A percentile compares a stretch with the other conserved stretches of the same genome.
phyloP scores from a whole-genome alignment of 2,113 vertebrate species.

The Phrynocephalus versicolor region DNA sequence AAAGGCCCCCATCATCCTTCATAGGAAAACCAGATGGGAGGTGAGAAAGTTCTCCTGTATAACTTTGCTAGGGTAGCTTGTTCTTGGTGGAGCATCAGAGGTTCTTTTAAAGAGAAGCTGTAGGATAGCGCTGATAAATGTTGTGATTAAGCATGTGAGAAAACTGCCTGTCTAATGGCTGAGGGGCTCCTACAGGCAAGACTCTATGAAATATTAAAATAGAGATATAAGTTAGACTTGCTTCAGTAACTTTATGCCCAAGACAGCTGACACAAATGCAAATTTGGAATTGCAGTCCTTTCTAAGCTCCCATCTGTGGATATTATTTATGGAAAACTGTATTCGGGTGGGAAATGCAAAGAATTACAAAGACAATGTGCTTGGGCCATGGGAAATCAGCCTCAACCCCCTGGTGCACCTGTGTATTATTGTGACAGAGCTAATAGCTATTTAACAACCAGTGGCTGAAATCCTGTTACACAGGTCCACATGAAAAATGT shows the following conservation, averaged over 20 bases:
- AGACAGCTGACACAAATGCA: background rate
- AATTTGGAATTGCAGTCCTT: background rate
- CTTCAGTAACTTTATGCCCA: background rate
- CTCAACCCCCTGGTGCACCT: background rate
- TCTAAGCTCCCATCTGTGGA: background rate
- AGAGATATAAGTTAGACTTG: background rate
- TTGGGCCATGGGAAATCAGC: background rate
- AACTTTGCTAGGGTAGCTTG: background rate
- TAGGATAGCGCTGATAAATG: background rate
- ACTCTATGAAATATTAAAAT: background rate
- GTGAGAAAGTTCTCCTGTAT: no score
- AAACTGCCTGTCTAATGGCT: background rate
- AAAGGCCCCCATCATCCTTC: no score
- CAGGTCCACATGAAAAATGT: no score
- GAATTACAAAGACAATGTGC: background rate
- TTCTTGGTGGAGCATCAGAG: background rate
- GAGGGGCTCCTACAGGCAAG: background rate
- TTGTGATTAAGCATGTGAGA: background rate
- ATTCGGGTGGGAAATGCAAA: background rate
- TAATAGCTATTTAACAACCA: background rate
- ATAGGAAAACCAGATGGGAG: background rate
- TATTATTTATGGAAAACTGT: constrained; percentile 5
- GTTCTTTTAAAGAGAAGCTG: background rate
- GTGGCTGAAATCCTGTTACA: no score
- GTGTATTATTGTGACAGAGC: background rate